phyloP scores from a whole-genome alignment of 2,888 invertebrate species.

The Ganaspis brasiliensis region DNA sequence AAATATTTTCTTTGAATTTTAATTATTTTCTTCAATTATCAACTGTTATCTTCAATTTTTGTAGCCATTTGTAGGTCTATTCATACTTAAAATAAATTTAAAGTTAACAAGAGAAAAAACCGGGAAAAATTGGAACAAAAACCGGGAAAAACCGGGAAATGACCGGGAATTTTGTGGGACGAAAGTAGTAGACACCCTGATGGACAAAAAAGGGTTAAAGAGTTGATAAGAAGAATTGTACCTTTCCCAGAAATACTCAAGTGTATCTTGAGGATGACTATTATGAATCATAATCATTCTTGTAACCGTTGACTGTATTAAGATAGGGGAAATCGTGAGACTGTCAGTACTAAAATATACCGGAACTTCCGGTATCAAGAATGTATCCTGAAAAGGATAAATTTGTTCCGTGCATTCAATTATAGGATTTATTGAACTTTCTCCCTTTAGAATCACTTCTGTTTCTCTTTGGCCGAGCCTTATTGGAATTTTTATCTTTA shows the following conservation, averaged over 20 bases:
- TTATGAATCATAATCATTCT: conserved; percentile 79
- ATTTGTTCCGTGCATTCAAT: conserved; percentile 26
- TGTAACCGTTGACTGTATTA: conserved; percentile 72
- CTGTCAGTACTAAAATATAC: conserved; percentile 76
- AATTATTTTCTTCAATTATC: too few relatives aligned
- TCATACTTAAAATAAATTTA: too few relatives aligned
- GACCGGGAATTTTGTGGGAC: too few relatives aligned
- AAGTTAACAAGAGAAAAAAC: too few relatives aligned
- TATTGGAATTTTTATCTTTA: conserved; percentile 53
- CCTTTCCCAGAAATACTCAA: conserved; percentile 79
- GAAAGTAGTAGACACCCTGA: too few relatives aligned
- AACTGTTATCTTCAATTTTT: too few relatives aligned
- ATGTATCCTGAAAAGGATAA: conserved; percentile 29
- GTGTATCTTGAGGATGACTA: conserved; percentile 69
- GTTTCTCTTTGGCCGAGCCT: conserved; percentile 54
- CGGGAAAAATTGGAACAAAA: too few relatives aligned
- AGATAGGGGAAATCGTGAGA: conserved; percentile 72
- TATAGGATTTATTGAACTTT: conserved; percentile 50
- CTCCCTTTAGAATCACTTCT: conserved; percentile 59
- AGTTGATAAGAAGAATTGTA: conserved; percentile 60
- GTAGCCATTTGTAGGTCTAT: too few relatives aligned
- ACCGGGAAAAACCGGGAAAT: too few relatives aligned
- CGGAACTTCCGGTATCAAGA: conserved; percentile 59
- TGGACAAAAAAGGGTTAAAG: too few relatives aligned
- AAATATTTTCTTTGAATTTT: too few relatives aligned